Evolutionary conservation across 2,797 vertebrate genomes (phyloP).

Genomic region (Mionectes olivaceus): DNA sequence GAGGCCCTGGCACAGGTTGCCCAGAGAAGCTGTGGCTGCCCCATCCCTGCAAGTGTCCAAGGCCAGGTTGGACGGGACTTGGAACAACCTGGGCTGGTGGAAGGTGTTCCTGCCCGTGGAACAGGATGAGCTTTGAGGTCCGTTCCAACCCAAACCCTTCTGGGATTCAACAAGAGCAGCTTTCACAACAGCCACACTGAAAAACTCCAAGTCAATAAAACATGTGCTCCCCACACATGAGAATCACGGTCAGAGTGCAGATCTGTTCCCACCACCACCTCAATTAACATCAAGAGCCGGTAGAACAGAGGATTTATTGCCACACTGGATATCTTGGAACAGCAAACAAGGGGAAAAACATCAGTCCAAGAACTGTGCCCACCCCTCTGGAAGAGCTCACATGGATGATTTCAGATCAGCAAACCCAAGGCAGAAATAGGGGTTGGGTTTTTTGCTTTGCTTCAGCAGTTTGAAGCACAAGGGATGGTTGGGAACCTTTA

Average conservation of each 20-base stretch:
- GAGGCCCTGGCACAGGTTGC: no score
- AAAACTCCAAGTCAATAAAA: neutral
- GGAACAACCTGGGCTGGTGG: rapidly evolving
- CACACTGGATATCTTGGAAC: rapidly evolving
- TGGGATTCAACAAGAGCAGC: no score
- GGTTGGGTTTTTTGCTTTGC: neutral
- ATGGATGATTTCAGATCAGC: neutral
- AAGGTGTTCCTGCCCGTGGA: neutral
- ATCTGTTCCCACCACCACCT: neutral
- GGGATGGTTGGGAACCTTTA: neutral
- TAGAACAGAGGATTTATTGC: neutral
- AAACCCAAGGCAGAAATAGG: neutral
- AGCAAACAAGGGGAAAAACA: neutral
- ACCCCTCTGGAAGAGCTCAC: neutral
- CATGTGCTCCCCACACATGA: rapidly evolving
- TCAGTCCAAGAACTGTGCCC: rapidly evolving
- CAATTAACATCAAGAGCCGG: neutral
- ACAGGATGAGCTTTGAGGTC: neutral
- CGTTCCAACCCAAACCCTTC: neutral
- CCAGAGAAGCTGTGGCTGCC: no score
- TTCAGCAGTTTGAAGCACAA: neutral
- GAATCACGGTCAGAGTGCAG: neutral
- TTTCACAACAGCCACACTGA: neutral
- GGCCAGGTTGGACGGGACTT: neutral
- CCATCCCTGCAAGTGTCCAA: neutral